Conservation (phyloP, 92 coral and sea anemone species). For the Virgularia gustaviana region DNA sequence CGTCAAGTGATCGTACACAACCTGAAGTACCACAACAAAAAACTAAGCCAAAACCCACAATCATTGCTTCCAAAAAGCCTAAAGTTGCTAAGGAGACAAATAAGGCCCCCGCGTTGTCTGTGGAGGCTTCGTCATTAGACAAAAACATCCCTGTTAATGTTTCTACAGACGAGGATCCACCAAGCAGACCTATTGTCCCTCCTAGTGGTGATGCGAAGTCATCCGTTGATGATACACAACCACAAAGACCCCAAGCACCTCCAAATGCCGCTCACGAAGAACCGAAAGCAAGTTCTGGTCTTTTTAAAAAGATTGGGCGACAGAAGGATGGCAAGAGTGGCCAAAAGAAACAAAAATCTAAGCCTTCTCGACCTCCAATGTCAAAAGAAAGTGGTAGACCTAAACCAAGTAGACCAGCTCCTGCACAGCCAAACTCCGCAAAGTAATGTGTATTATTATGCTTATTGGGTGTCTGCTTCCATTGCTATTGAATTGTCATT, state of each 20-base stretch:
- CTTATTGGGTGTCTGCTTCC: no score
- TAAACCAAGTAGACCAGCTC: slow-evolving; percentile 57
- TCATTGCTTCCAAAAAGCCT: slow-evolving; percentile 48
- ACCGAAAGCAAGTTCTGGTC: slow-evolving; percentile 29
- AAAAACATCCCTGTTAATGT: background rate
- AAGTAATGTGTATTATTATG: slow-evolving; percentile 12
- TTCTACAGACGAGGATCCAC: background rate
- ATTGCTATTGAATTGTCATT: background rate
- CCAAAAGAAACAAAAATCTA: slow-evolving; percentile 36
- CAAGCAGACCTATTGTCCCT: slow-evolving; percentile 20
- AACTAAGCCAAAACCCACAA: slow-evolving; percentile 51
- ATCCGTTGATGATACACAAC: background rate
- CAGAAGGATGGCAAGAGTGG: slow-evolving; percentile 20
- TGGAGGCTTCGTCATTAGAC: slow-evolving; percentile 6
- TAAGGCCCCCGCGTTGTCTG: background rate
- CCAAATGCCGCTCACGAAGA: slow-evolving; percentile 14
- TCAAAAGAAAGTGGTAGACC: slow-evolving; percentile 46
- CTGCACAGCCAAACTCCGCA: slow-evolving; percentile 26
- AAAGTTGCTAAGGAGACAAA: slow-evolving; percentile 11
- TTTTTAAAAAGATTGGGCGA: slow-evolving; percentile 11
- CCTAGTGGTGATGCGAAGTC: background rate
- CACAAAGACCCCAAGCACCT: slow-evolving; percentile 22
- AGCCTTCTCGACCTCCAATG: slow-evolving; percentile 63
- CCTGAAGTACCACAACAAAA: slow-evolving; percentile 13
- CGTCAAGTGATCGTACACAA: background rate